Percentiles rank a stretch among this genome's conserved stretches.
These are phyloP conservation scores for Lymantria dispar DNA, from an alignment of 2,888 invertebrate genomes.

Conservation along the genomic window DNA sequence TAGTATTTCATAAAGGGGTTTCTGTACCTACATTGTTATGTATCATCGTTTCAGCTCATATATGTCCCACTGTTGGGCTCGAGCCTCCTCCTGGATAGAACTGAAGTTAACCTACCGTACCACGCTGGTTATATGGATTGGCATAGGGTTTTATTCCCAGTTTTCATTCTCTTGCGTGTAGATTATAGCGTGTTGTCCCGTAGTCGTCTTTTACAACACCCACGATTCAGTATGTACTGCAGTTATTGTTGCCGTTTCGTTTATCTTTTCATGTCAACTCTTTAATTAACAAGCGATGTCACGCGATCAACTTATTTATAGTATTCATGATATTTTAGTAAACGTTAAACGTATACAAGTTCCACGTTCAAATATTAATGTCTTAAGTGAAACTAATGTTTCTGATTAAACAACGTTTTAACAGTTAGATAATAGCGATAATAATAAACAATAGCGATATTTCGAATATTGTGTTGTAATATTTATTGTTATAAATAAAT, in stretches of 20 bases:
- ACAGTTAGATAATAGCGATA: conserved; percentile 11
- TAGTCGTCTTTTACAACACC: too few species aligned
- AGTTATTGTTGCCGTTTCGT: conserved; percentile 24
- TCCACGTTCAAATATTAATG: conserved; percentile 14
- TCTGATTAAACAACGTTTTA: conserved; percentile 6
- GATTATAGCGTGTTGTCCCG: too few species aligned
- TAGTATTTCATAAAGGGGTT: too few species aligned
- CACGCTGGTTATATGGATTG: too few species aligned
- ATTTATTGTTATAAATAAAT: neutral
- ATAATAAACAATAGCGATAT: neutral
- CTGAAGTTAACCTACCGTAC: too few species aligned
- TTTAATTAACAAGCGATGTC: conserved; percentile 23
- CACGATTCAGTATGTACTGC: conserved; percentile 8
- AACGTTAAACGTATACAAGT: conserved; percentile 8
- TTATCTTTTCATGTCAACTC: conserved; percentile 33
- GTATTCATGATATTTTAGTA: conserved; percentile 24
- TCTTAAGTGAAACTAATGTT: conserved; percentile 13
- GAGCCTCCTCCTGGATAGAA: too few species aligned
- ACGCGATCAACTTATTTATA: conserved; percentile 28
- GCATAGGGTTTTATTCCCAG: too few species aligned
- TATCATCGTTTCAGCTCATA: too few species aligned
- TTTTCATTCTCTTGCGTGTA: too few species aligned
- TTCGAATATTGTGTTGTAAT: neutral
- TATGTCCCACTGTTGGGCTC: too few species aligned
- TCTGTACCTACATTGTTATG: too few species aligned